Conservation (phyloP, 1,140 invertebrate species). For the Rhizoglyphus robini region DNA sequence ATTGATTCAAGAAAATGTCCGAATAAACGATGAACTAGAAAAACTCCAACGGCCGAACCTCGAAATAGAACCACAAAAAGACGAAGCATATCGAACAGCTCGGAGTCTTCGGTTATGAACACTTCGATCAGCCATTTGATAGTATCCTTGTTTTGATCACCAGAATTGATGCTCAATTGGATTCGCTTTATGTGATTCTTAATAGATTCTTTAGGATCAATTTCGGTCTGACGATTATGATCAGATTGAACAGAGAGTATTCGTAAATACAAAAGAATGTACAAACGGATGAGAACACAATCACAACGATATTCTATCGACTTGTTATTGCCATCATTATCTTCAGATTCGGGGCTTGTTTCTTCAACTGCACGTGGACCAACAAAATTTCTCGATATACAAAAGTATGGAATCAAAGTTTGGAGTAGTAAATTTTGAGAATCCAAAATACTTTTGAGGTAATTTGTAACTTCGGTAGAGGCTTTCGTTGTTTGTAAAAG, state of each 20-base stretch:
- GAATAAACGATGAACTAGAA: not conserved
- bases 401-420: not conserved
- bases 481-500: not conserved
- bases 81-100: not conserved
- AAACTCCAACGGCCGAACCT: not conserved
- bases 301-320: not conserved
- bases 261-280: not conserved
- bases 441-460: no score
- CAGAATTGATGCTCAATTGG: not conserved
- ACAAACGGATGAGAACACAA: not conserved
- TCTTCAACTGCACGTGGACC: not conserved
- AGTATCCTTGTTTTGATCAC: not conserved
- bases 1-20: not conserved
- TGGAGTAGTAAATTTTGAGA: not conserved
- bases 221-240: not conserved
- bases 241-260: not conserved
- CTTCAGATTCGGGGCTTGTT: not conserved
- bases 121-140: not conserved
- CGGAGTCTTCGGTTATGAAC: slow-evolving; percentile 5
- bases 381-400: no score
- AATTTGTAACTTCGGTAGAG: not conserved
- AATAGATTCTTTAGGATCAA: not conserved
- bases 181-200: not conserved
- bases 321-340: no score
- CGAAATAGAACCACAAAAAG: not conserved